Conservation (phyloP, 1,140 invertebrate genomes). For the Maconellicoccus hirsutus region DNA sequence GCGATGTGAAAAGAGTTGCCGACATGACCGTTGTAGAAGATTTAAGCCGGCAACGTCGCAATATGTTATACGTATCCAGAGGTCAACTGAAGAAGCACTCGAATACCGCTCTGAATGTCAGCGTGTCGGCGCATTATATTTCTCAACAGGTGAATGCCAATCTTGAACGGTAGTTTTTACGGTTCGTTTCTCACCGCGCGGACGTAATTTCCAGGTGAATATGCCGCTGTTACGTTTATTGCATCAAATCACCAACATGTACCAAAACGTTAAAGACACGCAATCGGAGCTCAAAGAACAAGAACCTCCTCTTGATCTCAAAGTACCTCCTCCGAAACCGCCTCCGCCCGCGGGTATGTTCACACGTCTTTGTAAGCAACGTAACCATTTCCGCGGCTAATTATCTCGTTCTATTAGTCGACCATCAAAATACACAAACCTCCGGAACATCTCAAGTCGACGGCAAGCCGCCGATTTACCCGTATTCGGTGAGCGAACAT, state of each 20-base stretch:
- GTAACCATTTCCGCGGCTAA: no score
- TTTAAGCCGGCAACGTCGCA: conserved; percentile 63
- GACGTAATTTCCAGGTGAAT: conserved; percentile 50
- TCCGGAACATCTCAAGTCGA: conserved; percentile 18
- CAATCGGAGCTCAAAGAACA: conserved; percentile 75
- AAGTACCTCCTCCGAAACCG: conserved; percentile 15
- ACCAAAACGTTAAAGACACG: conserved; percentile 91
- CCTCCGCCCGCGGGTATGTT: conserved; percentile 20
- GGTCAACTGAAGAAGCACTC: conserved; percentile 81
- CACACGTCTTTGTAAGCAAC: no score
- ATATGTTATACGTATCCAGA: conserved; percentile 70
- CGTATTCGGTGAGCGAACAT: conserved; percentile 29
- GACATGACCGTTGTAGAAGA: conserved; percentile 79
- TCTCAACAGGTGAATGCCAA: conserved; percentile 61
- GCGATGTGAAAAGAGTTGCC: conserved; percentile 78
- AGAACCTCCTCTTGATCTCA: conserved; percentile 30
- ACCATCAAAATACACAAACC: conserved; percentile 3
- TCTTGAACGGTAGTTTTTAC: background rate
- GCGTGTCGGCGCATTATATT: conserved; percentile 71
- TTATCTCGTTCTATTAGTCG: background rate
- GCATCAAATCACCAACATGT: conserved; percentile 95
- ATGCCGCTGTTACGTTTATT: conserved; percentile 86
- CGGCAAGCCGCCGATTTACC: conserved; percentile 23
- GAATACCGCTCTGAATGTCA: conserved; percentile 77
- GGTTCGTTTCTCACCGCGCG: background rate